These are phyloP conservation scores for Thamnophis elegans DNA, from an alignment of 2,797 vertebrate genomes.

Conservation along the genomic window DNA sequence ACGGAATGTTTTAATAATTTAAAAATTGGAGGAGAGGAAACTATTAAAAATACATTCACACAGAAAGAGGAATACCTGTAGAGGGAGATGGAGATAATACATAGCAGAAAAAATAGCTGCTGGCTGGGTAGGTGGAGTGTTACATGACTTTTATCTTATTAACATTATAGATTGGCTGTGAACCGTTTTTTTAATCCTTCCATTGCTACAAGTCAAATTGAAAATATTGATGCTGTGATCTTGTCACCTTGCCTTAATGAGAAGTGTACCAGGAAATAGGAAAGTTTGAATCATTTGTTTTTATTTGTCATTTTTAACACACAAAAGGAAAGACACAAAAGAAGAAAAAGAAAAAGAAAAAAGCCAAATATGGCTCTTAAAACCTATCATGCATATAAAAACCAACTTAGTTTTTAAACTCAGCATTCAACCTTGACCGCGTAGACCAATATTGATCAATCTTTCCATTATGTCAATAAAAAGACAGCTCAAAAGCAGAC, in stretches of 20 bases:
- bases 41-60: background rate
- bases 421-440: background rate
- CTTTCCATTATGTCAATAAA: background rate
- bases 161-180: background rate
- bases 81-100: background rate
- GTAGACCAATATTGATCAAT: background rate
- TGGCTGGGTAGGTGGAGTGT: background rate
- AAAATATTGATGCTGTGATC: background rate
- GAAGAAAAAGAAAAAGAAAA: background rate
- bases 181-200: background rate
- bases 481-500: background rate
- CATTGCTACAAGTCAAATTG: background rate
- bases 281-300: background rate
- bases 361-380: background rate
- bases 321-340: background rate
- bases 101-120: background rate
- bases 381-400: background rate
- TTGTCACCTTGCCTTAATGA: background rate
- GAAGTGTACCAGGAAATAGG: background rate
- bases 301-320: background rate
- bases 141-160: background rate
- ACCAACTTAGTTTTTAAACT: background rate
- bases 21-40: background rate
- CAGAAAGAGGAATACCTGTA: background rate
- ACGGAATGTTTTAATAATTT: background rate